Evolutionary conservation across 2,113 vertebrate species (phyloP).

Genomic region (Galbula dea): DNA sequence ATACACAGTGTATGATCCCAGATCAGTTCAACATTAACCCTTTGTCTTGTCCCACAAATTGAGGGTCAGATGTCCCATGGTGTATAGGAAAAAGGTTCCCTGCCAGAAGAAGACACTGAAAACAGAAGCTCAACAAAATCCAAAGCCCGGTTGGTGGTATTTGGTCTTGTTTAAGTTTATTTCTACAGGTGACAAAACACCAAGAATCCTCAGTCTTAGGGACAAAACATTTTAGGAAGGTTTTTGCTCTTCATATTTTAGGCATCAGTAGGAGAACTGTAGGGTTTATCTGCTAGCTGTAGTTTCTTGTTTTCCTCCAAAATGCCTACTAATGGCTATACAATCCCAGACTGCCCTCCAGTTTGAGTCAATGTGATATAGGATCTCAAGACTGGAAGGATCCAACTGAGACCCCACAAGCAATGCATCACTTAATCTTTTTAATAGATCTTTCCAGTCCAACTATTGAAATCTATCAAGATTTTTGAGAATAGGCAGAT

Average conservation of each 20-base stretch:
- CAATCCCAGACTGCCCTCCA: neutral
- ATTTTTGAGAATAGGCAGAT: neutral
- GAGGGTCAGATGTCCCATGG: neutral
- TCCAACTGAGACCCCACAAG: neutral
- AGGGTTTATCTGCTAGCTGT: neutral
- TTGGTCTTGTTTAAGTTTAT: neutral
- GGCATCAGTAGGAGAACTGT: neutral
- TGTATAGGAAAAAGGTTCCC: neutral
- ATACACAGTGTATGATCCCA: neutral
- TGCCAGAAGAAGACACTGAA: neutral
- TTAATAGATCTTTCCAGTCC: neutral
- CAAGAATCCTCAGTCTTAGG: neutral
- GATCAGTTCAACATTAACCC: neutral
- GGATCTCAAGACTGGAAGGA: neutral
- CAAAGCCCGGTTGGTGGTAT: neutral
- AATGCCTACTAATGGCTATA: neutral
- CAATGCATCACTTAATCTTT: neutral
- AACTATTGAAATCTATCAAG: neutral
- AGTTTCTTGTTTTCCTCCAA: neutral
- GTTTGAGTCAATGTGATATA: neutral
- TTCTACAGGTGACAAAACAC: neutral
- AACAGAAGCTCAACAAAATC: neutral
- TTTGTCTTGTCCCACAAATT: neutral
- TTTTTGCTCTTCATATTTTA: neutral
- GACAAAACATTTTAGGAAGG: neutral